Percentiles rank a stretch among this genome's conserved stretches.
Conservation (phyloP, 1,140 invertebrate genomes). For the Muscidifurax raptorellus region DNA sequence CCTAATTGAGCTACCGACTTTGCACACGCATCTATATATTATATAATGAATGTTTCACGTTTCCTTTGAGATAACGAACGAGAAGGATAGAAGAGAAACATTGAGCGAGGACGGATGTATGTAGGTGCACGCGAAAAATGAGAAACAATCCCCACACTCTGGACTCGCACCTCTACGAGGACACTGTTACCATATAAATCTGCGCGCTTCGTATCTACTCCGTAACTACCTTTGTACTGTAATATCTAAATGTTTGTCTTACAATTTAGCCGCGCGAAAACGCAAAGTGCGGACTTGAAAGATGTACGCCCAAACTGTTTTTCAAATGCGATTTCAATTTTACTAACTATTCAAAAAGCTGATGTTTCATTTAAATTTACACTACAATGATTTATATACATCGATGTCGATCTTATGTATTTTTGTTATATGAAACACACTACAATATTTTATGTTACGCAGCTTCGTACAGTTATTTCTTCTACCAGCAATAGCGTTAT, state of each 20-base stretch:
- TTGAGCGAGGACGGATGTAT: neutral
- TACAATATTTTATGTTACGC: slow-evolving; percentile 27
- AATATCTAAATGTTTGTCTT: slow-evolving; percentile 7
- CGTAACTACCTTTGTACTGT: neutral
- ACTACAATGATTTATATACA: too few species aligned
- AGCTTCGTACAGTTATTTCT: neutral
- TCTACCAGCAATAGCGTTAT: neutral
- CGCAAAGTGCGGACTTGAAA: neutral
- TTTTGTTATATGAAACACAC: slow-evolving; percentile 5
- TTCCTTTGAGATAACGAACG: slow-evolving; percentile 2
- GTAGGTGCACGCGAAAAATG: slow-evolving; percentile 19
- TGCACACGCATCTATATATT: slow-evolving; percentile 22
- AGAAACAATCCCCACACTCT: neutral
- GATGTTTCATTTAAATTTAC: neutral
- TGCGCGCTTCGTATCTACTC: slow-evolving; percentile 25
- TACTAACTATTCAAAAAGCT: neutral
- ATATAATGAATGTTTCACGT: slow-evolving; percentile 12
- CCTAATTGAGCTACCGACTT: slow-evolving; percentile 38
- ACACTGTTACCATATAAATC: slow-evolving; percentile 45
- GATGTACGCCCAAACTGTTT: neutral
- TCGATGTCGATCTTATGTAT: slow-evolving; percentile 4
- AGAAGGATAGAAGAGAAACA: neutral
- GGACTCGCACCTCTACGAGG: slow-evolving; percentile 8
- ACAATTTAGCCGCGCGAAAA: slow-evolving; percentile 9
- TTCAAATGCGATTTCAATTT: neutral